Base-by-base conservation (phyloP, 2,113 vertebrate species). In the Rhipidura dahli region DNA sequence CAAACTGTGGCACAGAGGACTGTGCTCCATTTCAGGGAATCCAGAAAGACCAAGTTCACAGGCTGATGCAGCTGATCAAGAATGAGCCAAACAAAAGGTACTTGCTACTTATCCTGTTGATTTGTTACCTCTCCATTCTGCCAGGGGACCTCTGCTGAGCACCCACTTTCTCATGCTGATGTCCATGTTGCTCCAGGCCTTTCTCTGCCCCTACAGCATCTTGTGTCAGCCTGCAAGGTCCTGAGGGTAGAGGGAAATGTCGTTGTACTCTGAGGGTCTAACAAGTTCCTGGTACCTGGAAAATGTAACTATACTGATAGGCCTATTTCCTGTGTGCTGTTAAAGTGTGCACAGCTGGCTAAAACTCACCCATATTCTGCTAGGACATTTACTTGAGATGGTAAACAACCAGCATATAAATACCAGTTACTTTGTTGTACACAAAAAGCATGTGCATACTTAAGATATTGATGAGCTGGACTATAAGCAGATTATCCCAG, bases 401-500 rank as follows among this genome's bases (percentile, higher is more conserved):
- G 83, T 83, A 90, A 90, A 75, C 56, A 91, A 91, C 33, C 33
- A 81, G 60, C 80, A 73, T 1, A 7, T 63, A 96, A 93, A 83
- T 90, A 81, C 77, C 68, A 73, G 76, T 40, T 87, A 68, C 86
- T 94, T 91, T 84, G 51, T 31, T 89, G 71, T 44, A 73, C 30
- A 47, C 3, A 1, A 89, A 94, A 94, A 89, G 54, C 71, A 35
- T 51, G 27, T 54, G 83, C 35, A 47, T 93, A 81, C 51, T 97
- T 89, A 89, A 94, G 92, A 87, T 96, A 93, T 80, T 93, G 94
- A 95, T 93, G 90, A 96, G 86, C 89, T 81, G 89, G 91, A 86
- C 93, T 91, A 37, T 92, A 96, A 97, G 65, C 24, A 53, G 93
- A 95, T 96, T 95, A 96, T 89, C 80, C 85, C 80, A 77, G 49